Evolutionary conservation across 92 coral and sea anemone species (phyloP).

Genomic region (Siderastrea siderea): DNA sequence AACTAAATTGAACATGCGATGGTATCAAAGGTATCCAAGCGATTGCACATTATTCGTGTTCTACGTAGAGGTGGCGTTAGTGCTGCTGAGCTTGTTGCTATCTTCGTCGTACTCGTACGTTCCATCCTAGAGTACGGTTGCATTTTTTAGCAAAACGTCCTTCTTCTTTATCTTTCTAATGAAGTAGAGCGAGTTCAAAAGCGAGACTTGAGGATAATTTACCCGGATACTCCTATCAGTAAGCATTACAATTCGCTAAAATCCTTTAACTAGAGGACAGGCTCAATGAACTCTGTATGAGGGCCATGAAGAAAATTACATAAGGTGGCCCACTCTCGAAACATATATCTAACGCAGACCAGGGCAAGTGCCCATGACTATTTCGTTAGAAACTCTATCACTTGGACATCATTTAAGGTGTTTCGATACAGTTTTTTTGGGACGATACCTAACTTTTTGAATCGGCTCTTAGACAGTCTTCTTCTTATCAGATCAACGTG

Average conservation of each 20-base stretch:
- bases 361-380: conserved; percentile 1
- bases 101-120: background rate
- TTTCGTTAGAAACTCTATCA: background rate
- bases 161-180: background rate
- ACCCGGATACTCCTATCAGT: background rate
- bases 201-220: background rate
- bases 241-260: conserved; percentile 3
- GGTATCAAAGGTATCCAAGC: conserved; percentile 3
- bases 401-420: conserved; percentile 8
- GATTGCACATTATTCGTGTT: background rate
- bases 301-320: background rate
- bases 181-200: background rate
- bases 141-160: background rate
- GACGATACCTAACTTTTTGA: too few species aligned
- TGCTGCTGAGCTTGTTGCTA: conserved; percentile 6
- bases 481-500: too few species aligned
- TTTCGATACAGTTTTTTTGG: too few species aligned
- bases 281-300: conserved; percentile 8
- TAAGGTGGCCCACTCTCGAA: background rate
- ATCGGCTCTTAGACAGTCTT: too few species aligned
- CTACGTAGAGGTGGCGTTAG: background rate
- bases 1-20: background rate
- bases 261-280: background rate
- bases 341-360: conserved; percentile 1
- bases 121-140: conserved; percentile 10